Evolutionary conservation across 2,113 vertebrate genomes (phyloP).

Genomic region (Strigops habroptila): DNA sequence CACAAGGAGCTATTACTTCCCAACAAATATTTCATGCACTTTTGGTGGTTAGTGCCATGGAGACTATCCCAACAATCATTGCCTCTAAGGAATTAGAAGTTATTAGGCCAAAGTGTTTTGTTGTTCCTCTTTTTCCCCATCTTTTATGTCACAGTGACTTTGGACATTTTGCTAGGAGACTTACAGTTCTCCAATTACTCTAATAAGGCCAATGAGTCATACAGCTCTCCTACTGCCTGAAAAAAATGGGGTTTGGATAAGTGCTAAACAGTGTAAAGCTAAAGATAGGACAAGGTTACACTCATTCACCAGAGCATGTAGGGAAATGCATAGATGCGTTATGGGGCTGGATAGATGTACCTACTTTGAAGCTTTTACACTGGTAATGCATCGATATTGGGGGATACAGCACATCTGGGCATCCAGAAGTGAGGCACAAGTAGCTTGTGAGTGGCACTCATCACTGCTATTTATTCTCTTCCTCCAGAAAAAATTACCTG

Average conservation of each 20-base stretch:
- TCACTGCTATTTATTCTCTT: neutral
- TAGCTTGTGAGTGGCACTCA: neutral
- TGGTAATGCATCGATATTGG: neutral
- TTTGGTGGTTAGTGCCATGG: slow-evolving; percentile 33
- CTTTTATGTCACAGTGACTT: slow-evolving; percentile 44
- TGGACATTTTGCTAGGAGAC: slow-evolving; percentile 37
- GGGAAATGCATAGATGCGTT: neutral
- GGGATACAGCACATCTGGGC: neutral
- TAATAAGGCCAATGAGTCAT: slow-evolving; percentile 33
- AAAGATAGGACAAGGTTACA: neutral
- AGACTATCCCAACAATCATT: slow-evolving; percentile 41
- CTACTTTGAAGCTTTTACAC: neutral
- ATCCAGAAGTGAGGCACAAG: neutral
- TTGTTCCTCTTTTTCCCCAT: slow-evolving; percentile 1
- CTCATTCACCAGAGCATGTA: neutral
- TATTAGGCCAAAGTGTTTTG: slow-evolving; percentile 11
- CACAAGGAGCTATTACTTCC: slow-evolving; percentile 25
- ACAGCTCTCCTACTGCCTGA: neutral
- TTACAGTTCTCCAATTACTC: slow-evolving; percentile 19
- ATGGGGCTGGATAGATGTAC: neutral
- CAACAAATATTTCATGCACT: slow-evolving; percentile 26
- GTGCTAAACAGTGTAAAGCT: neutral
- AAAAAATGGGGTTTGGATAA: neutral
- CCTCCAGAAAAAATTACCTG: neutral
- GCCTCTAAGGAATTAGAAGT: slow-evolving; percentile 16